Percentiles rank a stretch among this genome's conserved stretches.
Conservation (phyloP, 2,113 vertebrate genomes). For the Saguinus imperator region DNA sequence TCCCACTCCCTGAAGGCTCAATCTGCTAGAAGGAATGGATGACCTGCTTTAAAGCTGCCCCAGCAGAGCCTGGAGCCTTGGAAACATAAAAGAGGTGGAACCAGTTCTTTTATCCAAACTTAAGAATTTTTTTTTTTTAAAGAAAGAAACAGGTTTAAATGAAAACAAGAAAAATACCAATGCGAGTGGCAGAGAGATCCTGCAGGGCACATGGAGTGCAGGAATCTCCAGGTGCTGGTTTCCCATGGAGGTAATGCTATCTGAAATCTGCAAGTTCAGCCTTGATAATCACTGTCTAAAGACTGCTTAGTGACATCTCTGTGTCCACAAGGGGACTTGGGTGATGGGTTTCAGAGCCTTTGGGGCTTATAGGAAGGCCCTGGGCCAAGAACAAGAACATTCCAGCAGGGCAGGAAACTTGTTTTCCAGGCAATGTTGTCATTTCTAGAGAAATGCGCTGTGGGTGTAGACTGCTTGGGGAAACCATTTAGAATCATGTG, state of each 20-base stretch:
- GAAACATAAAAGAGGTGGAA: background rate
- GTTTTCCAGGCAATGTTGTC: background rate
- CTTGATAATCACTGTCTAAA: background rate
- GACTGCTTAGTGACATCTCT: background rate
- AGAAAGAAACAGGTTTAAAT: background rate
- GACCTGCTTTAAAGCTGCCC: background rate
- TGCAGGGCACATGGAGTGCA: background rate
- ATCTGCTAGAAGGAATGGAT: background rate
- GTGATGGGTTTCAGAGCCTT: conserved; percentile 7
- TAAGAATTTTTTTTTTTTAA: background rate
- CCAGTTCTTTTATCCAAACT: background rate
- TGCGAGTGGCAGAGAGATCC: background rate
- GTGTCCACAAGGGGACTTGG: background rate
- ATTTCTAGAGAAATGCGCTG: background rate
- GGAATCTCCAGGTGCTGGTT: background rate
- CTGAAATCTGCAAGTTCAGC: conserved; percentile 23
- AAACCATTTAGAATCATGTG: background rate
- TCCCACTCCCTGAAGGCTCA: background rate
- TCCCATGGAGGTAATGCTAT: background rate
- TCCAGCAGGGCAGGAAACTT: background rate
- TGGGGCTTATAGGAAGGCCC: conserved; percentile 28
- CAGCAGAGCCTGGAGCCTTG: background rate
- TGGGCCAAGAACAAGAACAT: background rate
- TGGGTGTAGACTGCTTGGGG: background rate
- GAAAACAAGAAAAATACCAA: conserved; percentile 29